Conservation (phyloP, 2,113 vertebrate genomes). For the Xenopus laevis region DNA sequence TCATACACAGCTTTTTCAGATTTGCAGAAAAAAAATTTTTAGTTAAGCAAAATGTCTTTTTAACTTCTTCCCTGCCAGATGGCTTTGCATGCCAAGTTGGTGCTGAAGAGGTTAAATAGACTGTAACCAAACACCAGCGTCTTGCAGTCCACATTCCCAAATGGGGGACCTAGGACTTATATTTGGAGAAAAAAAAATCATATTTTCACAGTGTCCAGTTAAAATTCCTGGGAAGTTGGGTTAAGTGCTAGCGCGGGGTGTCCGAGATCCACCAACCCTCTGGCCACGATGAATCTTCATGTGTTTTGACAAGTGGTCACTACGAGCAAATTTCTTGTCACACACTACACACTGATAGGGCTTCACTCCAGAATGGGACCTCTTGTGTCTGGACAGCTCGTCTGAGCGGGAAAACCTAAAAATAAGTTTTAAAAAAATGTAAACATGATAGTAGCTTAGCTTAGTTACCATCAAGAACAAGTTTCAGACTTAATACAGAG, state of each 20-base stretch:
- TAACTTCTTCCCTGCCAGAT: neutral
- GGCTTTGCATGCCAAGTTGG: neutral
- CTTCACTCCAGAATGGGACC: constrained; percentile 83
- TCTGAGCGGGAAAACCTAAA: constrained; percentile 82
- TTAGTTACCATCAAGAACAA: no score
- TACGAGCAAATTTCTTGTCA: constrained; percentile 81
- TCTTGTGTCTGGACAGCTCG: constrained; percentile 80
- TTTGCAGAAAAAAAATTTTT: neutral
- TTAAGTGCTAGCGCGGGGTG: constrained; percentile 62
- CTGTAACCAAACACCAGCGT: neutral
- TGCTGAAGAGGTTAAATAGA: neutral
- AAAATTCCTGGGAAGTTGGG: neutral
- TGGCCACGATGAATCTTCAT: constrained; percentile 77
- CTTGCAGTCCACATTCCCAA: neutral
- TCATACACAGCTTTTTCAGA: neutral
- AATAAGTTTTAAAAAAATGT: neutral
- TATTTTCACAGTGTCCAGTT: constrained; percentile 1
- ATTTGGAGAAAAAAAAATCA: constrained; percentile 17
- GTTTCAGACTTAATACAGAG: no score
- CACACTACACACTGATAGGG: constrained; percentile 78
- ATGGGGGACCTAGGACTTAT: neutral
- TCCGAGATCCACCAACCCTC: constrained; percentile 62
- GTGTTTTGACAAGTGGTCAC: constrained; percentile 83
- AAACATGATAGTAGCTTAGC: no score
- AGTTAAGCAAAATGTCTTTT: neutral